Evolutionary conservation across 2,113 vertebrate genomes (phyloP), one percentile per base, ranked within the genome.

Genomic region (Amazona guildingii): DNA sequence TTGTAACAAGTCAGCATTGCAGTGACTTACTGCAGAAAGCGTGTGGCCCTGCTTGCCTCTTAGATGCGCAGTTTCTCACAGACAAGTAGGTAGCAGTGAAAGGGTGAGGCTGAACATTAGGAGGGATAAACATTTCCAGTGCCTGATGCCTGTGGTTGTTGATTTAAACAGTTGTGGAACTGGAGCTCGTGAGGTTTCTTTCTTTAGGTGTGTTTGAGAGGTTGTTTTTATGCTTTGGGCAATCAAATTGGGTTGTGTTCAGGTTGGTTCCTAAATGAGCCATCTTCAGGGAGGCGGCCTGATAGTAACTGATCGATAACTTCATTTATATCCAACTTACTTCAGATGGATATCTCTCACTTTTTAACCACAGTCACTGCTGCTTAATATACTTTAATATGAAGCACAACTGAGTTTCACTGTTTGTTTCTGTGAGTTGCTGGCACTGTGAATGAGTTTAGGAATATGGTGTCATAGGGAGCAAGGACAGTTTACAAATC

Each of bases 1-100:
- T 96, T 97, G 80, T 96, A 93, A 95, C 57, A 86, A 95, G 77
- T 92, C 57, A 84, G 73, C 63, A 64, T 86, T 85, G 68, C 51
- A 95, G 55, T 96, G 48, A 88, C 61, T 75, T 88, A 66, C 28
- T 83, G 15, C 44, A 74, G 70, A 80, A 95, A 39, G 10, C 51
- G 3, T 43, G 21, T 74, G 48, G 43, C 73, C 51, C 33, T 84
- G 16, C 7, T 93, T 91, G 11, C n/a, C 5, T 72, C 37, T 67
- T 66, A 66, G 31, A 25, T 24, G 8, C 2, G 12, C 49, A 51
- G 8, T 37, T 57, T 86, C 43, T 92, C 37, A 49, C n/a, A n/a
- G 44, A 23, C 67, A 33, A 19, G 59, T 83, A 77, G 35, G 5
- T 33, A 86, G 83, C 21, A 43, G 20, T 83, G 13, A 48, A 78